Evolutionary conservation across 2,113 vertebrate species (phyloP).

Genomic region (Carassius auratus): DNA sequence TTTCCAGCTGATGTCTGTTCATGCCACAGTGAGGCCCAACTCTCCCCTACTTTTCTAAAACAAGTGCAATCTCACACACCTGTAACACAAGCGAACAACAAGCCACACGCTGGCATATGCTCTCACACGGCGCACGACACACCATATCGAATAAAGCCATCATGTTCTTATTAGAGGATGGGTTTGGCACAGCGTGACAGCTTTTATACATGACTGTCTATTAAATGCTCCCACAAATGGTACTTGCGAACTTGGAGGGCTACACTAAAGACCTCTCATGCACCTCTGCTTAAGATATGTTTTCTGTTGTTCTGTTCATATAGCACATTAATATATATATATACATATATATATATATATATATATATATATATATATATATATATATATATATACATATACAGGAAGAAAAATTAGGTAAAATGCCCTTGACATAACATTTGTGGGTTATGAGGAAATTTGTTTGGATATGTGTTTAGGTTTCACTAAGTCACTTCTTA

Average conservation of each 20-base stretch:
- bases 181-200: conserved; percentile 62
- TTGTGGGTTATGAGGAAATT: conserved; percentile 17
- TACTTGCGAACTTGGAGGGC: conserved; percentile 16
- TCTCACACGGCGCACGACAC: conserved; percentile 73
- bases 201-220: conserved; percentile 57
- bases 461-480: conserved; percentile 7
- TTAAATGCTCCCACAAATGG: conserved; percentile 50
- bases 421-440: conserved; percentile 46
- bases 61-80: conserved; percentile 67
- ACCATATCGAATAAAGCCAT: conserved; percentile 72
- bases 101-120: conserved; percentile 70
- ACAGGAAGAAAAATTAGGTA: not conserved
- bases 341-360: no score
- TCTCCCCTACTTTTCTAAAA: conserved; percentile 62
- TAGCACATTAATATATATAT: conserved; percentile 22
- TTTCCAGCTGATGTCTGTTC: conserved; percentile 71
- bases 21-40: conserved; percentile 48
- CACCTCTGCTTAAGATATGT: not conserved
- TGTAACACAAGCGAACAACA: conserved; percentile 71
- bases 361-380: no score
- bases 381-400: no score
- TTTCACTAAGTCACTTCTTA: not conserved
- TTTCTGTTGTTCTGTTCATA: not conserved
- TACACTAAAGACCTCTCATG: not conserved
- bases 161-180: conserved; percentile 70